These are phyloP conservation scores for Scaptodrosophila latifasciaeformis DNA, from an alignment of 2,888 invertebrate species.

Conservation along the genomic window DNA sequence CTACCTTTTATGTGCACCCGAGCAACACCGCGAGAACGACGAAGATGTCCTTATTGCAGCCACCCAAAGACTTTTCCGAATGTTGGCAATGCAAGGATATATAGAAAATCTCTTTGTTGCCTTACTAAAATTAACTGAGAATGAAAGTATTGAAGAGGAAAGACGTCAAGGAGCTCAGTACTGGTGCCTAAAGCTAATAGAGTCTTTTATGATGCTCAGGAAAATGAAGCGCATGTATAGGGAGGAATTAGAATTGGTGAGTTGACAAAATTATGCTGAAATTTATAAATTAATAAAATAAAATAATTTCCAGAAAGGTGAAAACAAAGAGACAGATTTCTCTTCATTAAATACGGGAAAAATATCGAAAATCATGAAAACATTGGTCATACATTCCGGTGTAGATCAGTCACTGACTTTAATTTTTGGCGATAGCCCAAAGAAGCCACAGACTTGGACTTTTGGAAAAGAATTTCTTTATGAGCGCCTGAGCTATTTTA, in stretches of 20 bases:
- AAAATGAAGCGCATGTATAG: constrained; percentile 70
- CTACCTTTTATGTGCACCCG: constrained; percentile 63
- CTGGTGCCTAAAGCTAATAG: constrained; percentile 69
- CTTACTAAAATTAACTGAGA: constrained; percentile 67
- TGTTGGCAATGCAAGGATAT: constrained; percentile 66
- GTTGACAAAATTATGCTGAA: not conserved
- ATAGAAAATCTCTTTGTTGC: constrained; percentile 68
- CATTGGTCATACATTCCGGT: constrained; percentile 56
- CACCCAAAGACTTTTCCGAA: constrained; percentile 66
- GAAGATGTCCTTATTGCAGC: constrained; percentile 52
- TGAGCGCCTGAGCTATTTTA: constrained; percentile 49
- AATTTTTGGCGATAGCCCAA: constrained; percentile 67
- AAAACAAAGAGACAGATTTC: constrained; percentile 48
- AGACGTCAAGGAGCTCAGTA: constrained; percentile 68
- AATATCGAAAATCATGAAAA: constrained; percentile 55
- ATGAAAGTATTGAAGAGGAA: constrained; percentile 34
- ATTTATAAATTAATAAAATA: not conserved
- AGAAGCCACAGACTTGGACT: constrained; percentile 64
- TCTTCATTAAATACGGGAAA: constrained; percentile 50
- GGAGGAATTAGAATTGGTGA: constrained; percentile 65
- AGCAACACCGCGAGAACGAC: constrained; percentile 35
- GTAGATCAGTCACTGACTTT: constrained; percentile 61
- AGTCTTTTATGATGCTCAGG: constrained; percentile 65
- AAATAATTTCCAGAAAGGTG: constrained; percentile 51
- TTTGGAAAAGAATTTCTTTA: constrained; percentile 62